Evolutionary conservation across 2,113 vertebrate genomes (phyloP), one percentile per base, ranked within the genome.

Genomic region (Gnathonemus longibarbis): DNA sequence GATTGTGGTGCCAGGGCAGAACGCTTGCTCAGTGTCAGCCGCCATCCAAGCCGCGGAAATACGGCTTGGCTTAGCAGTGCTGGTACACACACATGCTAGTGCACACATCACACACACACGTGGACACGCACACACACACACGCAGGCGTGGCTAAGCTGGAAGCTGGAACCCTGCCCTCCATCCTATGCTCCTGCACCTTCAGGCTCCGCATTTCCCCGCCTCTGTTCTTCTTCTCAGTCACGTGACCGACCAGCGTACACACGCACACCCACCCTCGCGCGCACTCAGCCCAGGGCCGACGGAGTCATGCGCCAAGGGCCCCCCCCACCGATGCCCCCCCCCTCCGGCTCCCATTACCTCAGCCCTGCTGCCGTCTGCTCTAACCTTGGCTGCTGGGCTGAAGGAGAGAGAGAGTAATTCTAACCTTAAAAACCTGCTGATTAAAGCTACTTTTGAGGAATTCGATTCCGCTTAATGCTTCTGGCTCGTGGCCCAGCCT

Each of bases 371-470:
- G 94, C 94, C 94, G 96, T 96, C 96, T 94, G 95, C 98, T 98
- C 98, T 99, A 98, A 98, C 98, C 98, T 99, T 99, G 98, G 98
- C 97, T 96, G 95, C 95, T 93, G 92, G 96, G 95, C 93, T 95
- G 96, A 96, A 97, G 97, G 97, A 97, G 97, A 98, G 94, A 91
- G 93, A 95, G 97, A 98, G 97, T 97, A 97, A 96, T 98, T 98
- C 97, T 98, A 99, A 97, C 97, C 98, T 99, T 98, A 98, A 98
- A 99, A 99, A 98, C 97, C 97, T 99, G 98, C 98, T 99, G 98
- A 99, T 99, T 98, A 98, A 98, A 99, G 98, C 98, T 97, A 96
- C 96, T 99, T 99, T 96, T 97, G 96, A 97, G 97, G 97, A 98
- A 98, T 98, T 98, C 97, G 96, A 98, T 98, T 98, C 97, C 96